Conservation (phyloP, 1,140 invertebrate genomes). For the Sitodiplosis mosellana region DNA sequence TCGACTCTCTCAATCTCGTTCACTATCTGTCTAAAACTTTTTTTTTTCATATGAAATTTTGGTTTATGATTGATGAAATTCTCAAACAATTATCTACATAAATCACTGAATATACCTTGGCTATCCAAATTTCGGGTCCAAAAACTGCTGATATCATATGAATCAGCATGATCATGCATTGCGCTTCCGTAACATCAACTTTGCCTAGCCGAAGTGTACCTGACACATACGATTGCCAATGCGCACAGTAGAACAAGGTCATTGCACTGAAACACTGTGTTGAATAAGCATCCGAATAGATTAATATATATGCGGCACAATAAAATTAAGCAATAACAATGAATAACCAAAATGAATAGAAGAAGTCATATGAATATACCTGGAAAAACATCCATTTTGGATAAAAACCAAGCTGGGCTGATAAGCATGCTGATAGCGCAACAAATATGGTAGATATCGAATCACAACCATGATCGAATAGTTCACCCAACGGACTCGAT, state of each 20-base stretch:
- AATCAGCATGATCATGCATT: constrained; percentile 80
- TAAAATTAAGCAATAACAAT: background rate
- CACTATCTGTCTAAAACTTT: no score
- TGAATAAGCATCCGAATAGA: constrained; percentile 15
- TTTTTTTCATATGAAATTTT: no score
- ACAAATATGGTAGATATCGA: constrained; percentile 94
- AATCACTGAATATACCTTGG: constrained; percentile 41
- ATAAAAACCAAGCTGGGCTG: constrained; percentile 76
- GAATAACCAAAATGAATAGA: background rate
- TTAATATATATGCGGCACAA: constrained; percentile 2
- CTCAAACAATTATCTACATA: no score
- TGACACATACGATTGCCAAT: constrained; percentile 98
- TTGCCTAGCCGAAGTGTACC: constrained; percentile 81
- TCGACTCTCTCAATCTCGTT: no score
- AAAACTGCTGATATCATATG: constrained; percentile 75
- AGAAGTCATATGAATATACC: constrained; percentile 20
- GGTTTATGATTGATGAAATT: no score
- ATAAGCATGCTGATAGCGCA: constrained; percentile 77
- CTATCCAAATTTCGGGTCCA: constrained; percentile 71
- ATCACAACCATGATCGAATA: constrained; percentile 99
- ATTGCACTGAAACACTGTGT: constrained; percentile 74
- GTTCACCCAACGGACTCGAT: constrained; percentile 85
- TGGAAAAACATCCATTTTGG: constrained; percentile 89
- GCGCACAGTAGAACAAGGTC: constrained; percentile 92
- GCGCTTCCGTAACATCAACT: constrained; percentile 97